phyloP scores from a whole-genome alignment of 2,888 invertebrate genomes.

The Escarpia spicata region DNA sequence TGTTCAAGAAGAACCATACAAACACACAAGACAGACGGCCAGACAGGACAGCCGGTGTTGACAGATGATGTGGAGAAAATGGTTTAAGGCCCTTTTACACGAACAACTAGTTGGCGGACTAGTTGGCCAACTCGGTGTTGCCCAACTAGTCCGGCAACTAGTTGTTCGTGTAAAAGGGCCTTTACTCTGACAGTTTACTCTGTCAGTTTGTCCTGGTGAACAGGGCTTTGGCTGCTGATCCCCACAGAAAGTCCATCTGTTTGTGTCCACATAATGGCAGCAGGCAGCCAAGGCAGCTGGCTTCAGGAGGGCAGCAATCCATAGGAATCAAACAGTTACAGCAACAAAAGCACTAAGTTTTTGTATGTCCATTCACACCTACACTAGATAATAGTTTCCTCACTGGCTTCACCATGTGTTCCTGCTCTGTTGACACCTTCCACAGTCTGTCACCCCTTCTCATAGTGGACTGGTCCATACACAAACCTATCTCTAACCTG shows the following conservation, averaged over 20 bases:
- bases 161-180: no score
- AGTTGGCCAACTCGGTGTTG: no score
- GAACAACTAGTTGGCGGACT: no score
- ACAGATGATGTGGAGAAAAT: not conserved
- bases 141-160: no score
- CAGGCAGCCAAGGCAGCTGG: not conserved
- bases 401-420: not conserved
- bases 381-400: not conserved
- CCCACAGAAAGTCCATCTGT: not conserved
- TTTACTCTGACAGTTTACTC: not conserved
- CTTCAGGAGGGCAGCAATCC: not conserved
- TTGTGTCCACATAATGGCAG: not conserved
- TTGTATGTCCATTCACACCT: not conserved
- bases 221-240: not conserved
- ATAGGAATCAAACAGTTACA: not conserved
- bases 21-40: no score
- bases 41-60: not conserved
- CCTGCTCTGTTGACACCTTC: not conserved
- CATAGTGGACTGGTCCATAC: not conserved
- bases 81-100: no score
- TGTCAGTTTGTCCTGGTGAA: not conserved
- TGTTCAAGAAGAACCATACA: no score
- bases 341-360: not conserved
- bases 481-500: not conserved
- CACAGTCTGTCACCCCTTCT: not conserved